Evolutionary conservation across 2,888 invertebrate species (phyloP).

Genomic region (Diogma glabrata): DNA sequence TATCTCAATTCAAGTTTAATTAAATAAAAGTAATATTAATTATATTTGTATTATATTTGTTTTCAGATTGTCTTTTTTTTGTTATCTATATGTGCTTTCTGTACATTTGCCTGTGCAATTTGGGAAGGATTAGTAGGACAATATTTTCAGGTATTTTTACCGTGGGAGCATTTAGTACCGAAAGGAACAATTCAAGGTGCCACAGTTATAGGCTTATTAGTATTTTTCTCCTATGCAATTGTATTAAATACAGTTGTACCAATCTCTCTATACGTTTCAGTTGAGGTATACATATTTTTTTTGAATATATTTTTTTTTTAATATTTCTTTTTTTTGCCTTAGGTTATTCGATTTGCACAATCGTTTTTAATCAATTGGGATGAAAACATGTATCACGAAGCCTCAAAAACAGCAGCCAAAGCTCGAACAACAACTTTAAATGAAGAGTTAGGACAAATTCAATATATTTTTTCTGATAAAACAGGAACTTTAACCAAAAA

Average conservation of each 20-base stretch:
- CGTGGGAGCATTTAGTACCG: conserved; percentile 90
- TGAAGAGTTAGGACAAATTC: conserved; percentile 97
- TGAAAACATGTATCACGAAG: conserved; percentile 91
- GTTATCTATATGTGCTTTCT: conserved; percentile 93
- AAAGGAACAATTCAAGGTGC: conserved; percentile 71
- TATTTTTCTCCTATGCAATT: conserved; percentile 99
- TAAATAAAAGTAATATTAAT: not conserved
- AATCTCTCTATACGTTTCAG: conserved; percentile 94
- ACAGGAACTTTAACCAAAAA: conserved; percentile 99
- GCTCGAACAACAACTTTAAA: conserved; percentile 96
- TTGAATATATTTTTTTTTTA: conserved; percentile 27
- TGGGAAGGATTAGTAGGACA: conserved; percentile 94
- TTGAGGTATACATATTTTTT: too few relatives aligned
- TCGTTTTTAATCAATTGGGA: conserved; percentile 99
- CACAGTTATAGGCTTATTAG: conserved; percentile 86
- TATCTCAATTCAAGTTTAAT: too few relatives aligned
- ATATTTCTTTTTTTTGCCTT: conserved; percentile 14
- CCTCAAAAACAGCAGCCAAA: conserved; percentile 81
- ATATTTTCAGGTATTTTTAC: conserved; percentile 79
- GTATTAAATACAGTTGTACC: conserved; percentile 99
- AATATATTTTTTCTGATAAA: conserved; percentile 99
- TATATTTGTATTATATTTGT: conserved; percentile 17
- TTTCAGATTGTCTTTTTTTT: conserved; percentile 95
- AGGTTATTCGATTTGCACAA: conserved; percentile 95
- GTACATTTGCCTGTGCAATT: conserved; percentile 93